A percentile compares a stretch with the other conserved stretches of the same genome.
Evolutionary conservation across 2,113 vertebrate genomes (phyloP).

Genomic region (Ammospiza caudacuta): DNA sequence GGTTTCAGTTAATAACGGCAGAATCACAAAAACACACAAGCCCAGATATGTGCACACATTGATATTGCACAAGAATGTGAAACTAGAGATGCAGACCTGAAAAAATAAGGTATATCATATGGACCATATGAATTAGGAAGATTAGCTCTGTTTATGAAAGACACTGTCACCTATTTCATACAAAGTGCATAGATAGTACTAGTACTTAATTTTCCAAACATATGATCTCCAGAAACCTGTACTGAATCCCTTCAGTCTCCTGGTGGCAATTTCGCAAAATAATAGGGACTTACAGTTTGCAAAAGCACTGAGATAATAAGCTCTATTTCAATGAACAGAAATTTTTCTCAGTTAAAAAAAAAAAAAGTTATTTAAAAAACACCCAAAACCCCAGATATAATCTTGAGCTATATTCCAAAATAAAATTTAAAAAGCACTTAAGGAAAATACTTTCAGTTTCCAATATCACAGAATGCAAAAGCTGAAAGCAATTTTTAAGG

Average conservation of each 20-base stretch:
- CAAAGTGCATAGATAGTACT: not conserved
- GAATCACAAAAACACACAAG: not conserved
- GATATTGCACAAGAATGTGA: not conserved
- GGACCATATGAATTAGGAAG: not conserved
- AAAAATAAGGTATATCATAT: not conserved
- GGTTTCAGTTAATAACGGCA: not conserved
- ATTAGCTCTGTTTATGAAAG: not conserved
- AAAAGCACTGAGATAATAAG: not conserved
- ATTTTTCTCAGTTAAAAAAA: not conserved
- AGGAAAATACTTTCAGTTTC: not conserved
- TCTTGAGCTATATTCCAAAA: not conserved
- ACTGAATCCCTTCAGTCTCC: not conserved
- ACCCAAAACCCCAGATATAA: not conserved
- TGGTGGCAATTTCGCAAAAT: not conserved
- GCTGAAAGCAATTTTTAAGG: not conserved
- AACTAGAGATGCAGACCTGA: not conserved
- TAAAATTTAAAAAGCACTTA: not conserved
- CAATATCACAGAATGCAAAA: not conserved
- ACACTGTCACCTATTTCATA: not conserved
- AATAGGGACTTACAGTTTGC: not conserved
- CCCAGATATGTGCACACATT: not conserved
- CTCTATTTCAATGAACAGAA: not conserved
- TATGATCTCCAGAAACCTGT: not conserved
- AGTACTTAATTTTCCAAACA: not conserved
- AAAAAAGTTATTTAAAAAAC: not conserved